A percentile compares a stretch with the other conserved stretches of the same genome.
phyloP scores from a whole-genome alignment of 2,888 invertebrate genomes.

The Pristionchus japonicus region DNA sequence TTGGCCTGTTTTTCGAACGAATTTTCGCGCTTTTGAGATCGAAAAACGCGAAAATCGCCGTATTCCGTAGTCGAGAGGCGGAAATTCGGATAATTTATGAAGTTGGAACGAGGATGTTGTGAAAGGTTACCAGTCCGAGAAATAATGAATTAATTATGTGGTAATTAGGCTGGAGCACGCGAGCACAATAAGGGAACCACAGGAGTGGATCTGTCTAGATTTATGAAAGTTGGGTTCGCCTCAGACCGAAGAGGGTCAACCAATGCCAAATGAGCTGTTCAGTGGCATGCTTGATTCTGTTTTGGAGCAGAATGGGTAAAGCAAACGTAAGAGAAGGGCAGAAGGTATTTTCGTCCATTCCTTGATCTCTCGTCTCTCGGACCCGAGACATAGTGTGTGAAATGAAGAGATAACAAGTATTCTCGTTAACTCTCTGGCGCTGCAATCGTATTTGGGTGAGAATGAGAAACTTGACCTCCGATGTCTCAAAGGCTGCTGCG shows the following conservation, averaged over 20 bases:
- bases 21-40: neutral
- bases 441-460: neutral
- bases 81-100: neutral
- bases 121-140: neutral
- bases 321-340: too few relatives aligned
- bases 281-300: too few relatives aligned
- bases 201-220: too few relatives aligned
- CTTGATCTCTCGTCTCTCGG: neutral
- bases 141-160: neutral
- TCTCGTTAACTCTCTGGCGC: neutral
- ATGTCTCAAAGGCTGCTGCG: neutral
- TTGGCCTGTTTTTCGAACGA: constrained; percentile 15
- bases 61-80: neutral
- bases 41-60: neutral
- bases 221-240: too few relatives aligned
- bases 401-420: neutral
- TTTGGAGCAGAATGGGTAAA: too few relatives aligned
- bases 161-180: neutral
- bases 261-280: too few relatives aligned
- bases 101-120: neutral
- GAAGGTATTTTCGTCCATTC: too few relatives aligned
- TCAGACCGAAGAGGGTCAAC: too few relatives aligned
- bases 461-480: neutral
- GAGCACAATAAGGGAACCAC: too few relatives aligned
- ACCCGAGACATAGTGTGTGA: neutral